These are phyloP conservation scores for Pyrrhia umbra DNA, from an alignment of 2,888 invertebrate genomes.

Conservation along the genomic window DNA sequence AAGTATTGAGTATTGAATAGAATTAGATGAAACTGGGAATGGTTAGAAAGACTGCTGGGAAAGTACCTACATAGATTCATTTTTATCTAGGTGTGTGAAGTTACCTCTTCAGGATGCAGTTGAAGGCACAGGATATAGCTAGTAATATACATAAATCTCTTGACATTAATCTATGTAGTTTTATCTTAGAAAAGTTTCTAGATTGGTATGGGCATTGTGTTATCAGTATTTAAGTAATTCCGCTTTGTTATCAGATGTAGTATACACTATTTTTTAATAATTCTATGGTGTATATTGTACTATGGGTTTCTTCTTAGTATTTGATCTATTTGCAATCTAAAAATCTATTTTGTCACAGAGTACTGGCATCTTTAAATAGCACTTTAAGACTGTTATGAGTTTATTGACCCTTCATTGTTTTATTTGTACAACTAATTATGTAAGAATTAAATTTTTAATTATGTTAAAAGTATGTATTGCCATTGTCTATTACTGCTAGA, in stretches of 20 bases:
- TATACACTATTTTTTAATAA: background rate
- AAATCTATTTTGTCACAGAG: background rate
- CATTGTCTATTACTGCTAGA: background rate
- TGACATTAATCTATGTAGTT: no score
- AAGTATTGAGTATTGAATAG: no score
- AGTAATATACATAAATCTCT: no score
- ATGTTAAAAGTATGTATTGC: background rate
- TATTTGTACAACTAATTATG: background rate
- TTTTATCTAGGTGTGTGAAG: no score
- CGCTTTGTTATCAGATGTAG: conserved; percentile 1
- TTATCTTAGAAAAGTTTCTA: background rate
- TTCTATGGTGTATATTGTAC: background rate
- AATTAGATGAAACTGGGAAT: no score
- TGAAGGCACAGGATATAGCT: no score
- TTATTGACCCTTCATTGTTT: background rate
- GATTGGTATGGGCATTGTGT: background rate
- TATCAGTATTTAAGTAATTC: background rate
- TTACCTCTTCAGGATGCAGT: no score
- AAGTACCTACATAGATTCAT: no score
- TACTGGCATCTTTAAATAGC: background rate
- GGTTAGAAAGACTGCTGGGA: no score
- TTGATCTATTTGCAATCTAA: background rate
- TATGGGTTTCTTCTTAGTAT: no score
- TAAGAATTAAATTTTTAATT: background rate
- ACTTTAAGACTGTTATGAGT: no score